These are phyloP conservation scores for Ptychoptera albimana DNA, from an alignment of 2,888 invertebrate genomes.

Conservation along the genomic window DNA sequence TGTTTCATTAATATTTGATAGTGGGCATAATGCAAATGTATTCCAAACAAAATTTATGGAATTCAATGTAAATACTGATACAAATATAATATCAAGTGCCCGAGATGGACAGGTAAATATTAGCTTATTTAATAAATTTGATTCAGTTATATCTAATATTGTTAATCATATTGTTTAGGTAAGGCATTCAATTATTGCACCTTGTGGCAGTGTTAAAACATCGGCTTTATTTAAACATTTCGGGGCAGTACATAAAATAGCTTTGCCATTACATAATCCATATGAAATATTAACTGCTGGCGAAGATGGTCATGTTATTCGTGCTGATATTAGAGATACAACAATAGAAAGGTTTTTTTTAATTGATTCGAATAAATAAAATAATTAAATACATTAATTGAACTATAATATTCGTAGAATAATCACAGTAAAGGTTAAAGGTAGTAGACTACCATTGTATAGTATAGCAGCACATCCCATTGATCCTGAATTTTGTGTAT, in stretches of 20 bases:
- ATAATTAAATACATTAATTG: no score
- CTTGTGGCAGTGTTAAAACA: constrained; percentile 29
- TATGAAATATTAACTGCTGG: constrained; percentile 71
- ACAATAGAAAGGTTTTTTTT: constrained; percentile 7
- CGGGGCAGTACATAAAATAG: constrained; percentile 73
- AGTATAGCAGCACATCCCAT: constrained; percentile 78
- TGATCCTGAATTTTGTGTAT: constrained; percentile 61
- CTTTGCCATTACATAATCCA: constrained; percentile 57
- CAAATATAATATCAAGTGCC: constrained; percentile 75
- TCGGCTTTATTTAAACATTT: constrained; percentile 48
- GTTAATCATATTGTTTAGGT: constrained; percentile 28
- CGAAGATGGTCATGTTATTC: constrained; percentile 70
- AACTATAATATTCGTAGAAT: constrained; percentile 28
- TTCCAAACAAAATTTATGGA: constrained; percentile 85
- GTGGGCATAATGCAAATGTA: constrained; percentile 75
- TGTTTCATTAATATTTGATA: constrained; percentile 48
- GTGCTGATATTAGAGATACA: constrained; percentile 59
- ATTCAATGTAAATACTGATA: constrained; percentile 43
- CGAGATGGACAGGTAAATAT: constrained; percentile 61
- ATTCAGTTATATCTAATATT: constrained; percentile 1
- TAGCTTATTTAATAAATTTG: neutral
- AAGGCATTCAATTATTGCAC: constrained; percentile 40
- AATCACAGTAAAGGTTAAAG: constrained; percentile 38
- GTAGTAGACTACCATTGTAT: constrained; percentile 60
- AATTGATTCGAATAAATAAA: neutral